Evolutionary conservation across 1,140 invertebrate genomes (phyloP).

Genomic region (Ridgeia piscesae): DNA sequence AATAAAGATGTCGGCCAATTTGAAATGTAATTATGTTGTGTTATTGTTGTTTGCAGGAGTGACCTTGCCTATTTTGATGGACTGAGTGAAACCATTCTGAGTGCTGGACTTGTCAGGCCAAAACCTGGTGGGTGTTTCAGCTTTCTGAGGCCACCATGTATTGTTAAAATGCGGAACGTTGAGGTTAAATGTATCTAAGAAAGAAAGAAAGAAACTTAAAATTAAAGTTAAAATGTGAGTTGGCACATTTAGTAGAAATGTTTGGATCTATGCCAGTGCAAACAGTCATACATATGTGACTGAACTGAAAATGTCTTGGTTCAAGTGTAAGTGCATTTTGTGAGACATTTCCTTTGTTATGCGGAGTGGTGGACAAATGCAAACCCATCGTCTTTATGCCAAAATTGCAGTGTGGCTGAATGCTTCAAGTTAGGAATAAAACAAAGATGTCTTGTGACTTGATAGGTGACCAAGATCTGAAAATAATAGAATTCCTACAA

Average conservation of each 20-base stretch:
- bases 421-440: too few relatives aligned
- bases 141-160: too few relatives aligned
- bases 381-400: too few relatives aligned
- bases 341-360: too few relatives aligned
- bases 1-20: neutral
- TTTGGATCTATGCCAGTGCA: neutral
- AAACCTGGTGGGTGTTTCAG: slow-evolving; percentile 60
- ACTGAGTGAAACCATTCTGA: slow-evolving; percentile 84
- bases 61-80: slow-evolving; percentile 94
- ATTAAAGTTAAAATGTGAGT: neutral
- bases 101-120: slow-evolving; percentile 77
- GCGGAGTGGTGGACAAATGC: too few relatives aligned
- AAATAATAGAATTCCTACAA: too few relatives aligned
- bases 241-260: neutral
- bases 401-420: too few relatives aligned
- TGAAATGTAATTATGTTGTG: neutral
- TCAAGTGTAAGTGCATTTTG: neutral
- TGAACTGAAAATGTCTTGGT: neutral
- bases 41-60: slow-evolving; percentile 60
- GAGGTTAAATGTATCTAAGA: too few relatives aligned
- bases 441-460: too few relatives aligned
- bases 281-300: neutral
- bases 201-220: too few relatives aligned
- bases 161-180: neutral
- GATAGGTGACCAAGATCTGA: too few relatives aligned